Evolutionary conservation across 2,113 vertebrate genomes (phyloP).

Genomic region (Charina bottae): DNA sequence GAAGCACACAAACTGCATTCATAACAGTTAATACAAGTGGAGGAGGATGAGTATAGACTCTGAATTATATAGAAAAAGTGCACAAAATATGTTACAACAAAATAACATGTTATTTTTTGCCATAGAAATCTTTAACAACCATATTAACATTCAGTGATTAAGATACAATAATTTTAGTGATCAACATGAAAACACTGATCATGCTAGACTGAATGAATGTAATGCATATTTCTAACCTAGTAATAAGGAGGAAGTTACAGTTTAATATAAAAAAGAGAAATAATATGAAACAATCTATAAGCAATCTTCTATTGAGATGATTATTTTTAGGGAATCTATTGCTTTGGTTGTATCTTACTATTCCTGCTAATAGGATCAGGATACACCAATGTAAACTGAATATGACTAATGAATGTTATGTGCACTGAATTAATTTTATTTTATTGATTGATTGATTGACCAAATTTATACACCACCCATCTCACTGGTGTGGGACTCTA

Average conservation of each 20-base stretch:
- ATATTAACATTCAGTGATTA: neutral
- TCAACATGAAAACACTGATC: neutral
- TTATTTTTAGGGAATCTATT: neutral
- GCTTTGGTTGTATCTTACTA: neutral
- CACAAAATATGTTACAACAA: constrained; percentile 9
- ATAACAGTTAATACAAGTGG: constrained; percentile 73
- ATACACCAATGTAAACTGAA: neutral
- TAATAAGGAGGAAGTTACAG: neutral
- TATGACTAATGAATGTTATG: neutral
- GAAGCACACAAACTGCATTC: constrained; percentile 74
- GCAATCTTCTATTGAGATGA: neutral
- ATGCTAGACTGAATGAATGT: neutral
- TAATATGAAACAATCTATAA: neutral
- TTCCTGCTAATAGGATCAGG: neutral
- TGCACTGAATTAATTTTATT: neutral
- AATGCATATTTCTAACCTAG: neutral
- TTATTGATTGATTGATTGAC: too few relatives aligned
- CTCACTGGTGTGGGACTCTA: too few relatives aligned
- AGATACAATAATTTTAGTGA: neutral
- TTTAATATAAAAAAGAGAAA: neutral
- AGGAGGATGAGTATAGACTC: constrained; percentile 71
- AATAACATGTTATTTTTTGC: neutral
- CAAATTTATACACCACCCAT: too few relatives aligned
- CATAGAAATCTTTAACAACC: neutral
- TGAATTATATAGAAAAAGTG: constrained; percentile 30